Percentiles rank a stretch among this genome's conserved stretches.
Evolutionary conservation across 2,888 invertebrate genomes (phyloP).

Genomic region (Plebejus melissa): DNA sequence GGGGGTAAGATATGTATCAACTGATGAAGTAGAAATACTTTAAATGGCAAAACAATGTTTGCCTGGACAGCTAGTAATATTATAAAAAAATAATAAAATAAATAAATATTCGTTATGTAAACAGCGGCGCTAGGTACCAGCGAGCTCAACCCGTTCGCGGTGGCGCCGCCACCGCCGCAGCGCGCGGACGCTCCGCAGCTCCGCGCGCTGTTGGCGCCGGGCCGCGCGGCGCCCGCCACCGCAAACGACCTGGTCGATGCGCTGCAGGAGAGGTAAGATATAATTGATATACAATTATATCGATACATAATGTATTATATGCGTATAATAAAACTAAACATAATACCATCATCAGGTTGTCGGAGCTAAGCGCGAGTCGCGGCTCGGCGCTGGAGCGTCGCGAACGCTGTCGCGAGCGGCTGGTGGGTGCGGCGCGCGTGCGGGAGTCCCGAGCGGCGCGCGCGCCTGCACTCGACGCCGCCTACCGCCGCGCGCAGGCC

Average conservation of each 20-base stretch:
- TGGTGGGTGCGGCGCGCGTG: conserved; percentile 48
- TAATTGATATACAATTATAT: neutral
- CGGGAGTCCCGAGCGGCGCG: conserved; percentile 70
- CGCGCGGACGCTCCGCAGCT: conserved; percentile 50
- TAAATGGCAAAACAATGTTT: too few species aligned
- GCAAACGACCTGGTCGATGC: conserved; percentile 52
- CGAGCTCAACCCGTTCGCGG: conserved; percentile 65
- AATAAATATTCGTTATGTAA: too few species aligned
- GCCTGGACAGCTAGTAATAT: too few species aligned
- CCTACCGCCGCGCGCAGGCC: conserved; percentile 96
- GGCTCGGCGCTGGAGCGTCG: conserved; percentile 66
- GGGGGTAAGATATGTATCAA: too few species aligned
- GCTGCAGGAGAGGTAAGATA: conserved; percentile 48
- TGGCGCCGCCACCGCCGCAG: conserved; percentile 54
- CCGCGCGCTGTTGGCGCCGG: conserved; percentile 50
- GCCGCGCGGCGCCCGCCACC: conserved; percentile 44
- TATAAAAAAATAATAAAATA: too few species aligned
- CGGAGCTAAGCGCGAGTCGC: conserved; percentile 51
- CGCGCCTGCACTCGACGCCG: conserved; percentile 81
- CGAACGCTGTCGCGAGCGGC: conserved; percentile 51
- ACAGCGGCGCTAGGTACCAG: conserved; percentile 45
- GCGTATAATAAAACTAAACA: too few species aligned
- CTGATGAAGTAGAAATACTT: too few species aligned
- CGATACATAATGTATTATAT: too few species aligned
- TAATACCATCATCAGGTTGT: conserved; percentile 43